Percentiles rank a stretch among this genome's conserved stretches.
Conservation (phyloP, 2,797 vertebrate species). For the Sebastes trivittatus region DNA sequence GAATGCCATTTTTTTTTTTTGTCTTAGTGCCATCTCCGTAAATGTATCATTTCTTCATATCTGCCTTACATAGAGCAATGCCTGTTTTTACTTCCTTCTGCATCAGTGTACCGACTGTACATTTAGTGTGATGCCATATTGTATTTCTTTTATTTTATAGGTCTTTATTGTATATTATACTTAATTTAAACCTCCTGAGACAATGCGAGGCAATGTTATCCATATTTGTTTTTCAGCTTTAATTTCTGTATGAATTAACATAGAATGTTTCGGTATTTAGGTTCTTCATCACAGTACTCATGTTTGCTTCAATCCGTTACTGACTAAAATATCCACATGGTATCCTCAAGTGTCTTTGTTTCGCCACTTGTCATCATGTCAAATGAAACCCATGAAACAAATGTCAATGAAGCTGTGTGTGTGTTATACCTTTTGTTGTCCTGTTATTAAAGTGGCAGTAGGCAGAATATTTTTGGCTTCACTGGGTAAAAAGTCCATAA, state of each 20-base stretch:
- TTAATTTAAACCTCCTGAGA: slow-evolving; percentile 36
- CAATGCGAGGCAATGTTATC: not conserved
- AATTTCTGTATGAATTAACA: slow-evolving; percentile 14
- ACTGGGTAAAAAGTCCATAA: no score
- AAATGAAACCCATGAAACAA: not conserved
- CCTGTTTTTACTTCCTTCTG: not conserved
- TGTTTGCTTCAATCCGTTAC: not conserved
- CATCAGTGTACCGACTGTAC: not conserved
- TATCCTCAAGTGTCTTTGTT: not conserved
- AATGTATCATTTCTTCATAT: not conserved
- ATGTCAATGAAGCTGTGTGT: slow-evolving; percentile 16
- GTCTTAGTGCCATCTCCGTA: not conserved
- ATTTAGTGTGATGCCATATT: not conserved
- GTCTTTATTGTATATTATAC: slow-evolving; percentile 7
- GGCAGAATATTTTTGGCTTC: no score
- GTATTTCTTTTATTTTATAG: slow-evolving; percentile 1
- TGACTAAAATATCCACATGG: not conserved
- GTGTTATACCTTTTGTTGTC: not conserved
- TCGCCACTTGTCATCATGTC: not conserved
- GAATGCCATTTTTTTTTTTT: not conserved
- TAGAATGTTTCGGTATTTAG: not conserved
- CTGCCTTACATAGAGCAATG: not conserved
- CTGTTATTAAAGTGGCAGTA: no score
- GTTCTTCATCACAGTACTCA: not conserved
- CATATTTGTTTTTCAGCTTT: slow-evolving; percentile 53